These are phyloP conservation scores for roundworm (Caenorhabditis elegans) DNA, from an alignment of 1,140 invertebrate species.

Conservation along the genomic window DNA sequence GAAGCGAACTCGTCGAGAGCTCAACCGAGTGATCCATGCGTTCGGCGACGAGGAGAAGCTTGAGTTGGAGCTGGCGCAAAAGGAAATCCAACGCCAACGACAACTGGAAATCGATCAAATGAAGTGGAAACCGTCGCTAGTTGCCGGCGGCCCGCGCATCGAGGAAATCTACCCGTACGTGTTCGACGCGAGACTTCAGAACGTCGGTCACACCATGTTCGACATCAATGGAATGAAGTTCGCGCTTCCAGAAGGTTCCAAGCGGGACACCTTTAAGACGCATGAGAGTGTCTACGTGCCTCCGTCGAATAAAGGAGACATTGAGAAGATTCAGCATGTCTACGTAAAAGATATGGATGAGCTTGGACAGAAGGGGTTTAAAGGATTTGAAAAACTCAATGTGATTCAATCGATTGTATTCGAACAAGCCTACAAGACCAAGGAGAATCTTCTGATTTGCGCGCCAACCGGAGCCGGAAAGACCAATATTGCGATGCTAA, in stretches of 20 bases:
- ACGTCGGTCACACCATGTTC: slow-evolving; percentile 37
- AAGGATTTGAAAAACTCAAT: slow-evolving; percentile 82
- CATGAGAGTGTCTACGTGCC: slow-evolving; percentile 56
- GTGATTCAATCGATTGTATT: slow-evolving; percentile 93
- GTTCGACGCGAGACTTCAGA: slow-evolving; percentile 75
- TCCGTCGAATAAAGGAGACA: slow-evolving; percentile 72
- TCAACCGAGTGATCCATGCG: slow-evolving; percentile 65
- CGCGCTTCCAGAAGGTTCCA: slow-evolving; percentile 77
- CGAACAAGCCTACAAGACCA: slow-evolving; percentile 88
- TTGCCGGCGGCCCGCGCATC: background rate
- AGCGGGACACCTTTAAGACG: slow-evolving; percentile 72
- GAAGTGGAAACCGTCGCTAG: slow-evolving; percentile 31
- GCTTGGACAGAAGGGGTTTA: slow-evolving; percentile 40
- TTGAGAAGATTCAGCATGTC: slow-evolving; percentile 74
- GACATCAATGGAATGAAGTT: slow-evolving; percentile 68
- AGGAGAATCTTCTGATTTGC: slow-evolving; percentile 93
- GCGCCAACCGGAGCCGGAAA: slow-evolving; percentile 93
- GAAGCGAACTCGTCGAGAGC: slow-evolving; percentile 76
- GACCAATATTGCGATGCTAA: slow-evolving; percentile 94
- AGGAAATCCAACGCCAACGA: slow-evolving; percentile 71
- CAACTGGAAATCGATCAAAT: slow-evolving; percentile 42
- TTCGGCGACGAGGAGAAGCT: slow-evolving; percentile 67
- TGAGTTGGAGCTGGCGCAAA: slow-evolving; percentile 68
- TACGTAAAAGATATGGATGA: slow-evolving; percentile 57
- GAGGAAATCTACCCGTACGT: slow-evolving; percentile 54